Conservation (phyloP, 2,888 invertebrate species). For the Cremastinae sp. region DNA sequence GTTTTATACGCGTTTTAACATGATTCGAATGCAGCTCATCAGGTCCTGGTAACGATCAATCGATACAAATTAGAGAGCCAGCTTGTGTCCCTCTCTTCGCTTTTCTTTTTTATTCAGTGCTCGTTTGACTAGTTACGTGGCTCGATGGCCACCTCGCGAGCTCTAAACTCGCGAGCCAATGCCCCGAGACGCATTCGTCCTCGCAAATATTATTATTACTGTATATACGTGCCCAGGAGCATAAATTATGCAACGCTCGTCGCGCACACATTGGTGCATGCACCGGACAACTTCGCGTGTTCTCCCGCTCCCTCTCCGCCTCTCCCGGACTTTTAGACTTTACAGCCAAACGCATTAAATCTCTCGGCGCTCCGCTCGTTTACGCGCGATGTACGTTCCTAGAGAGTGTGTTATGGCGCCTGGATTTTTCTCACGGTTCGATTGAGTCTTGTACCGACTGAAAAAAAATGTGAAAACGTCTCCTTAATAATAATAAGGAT, state of each 20-base stretch:
- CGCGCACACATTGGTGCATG: conserved; percentile 52
- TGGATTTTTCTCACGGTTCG: conserved; percentile 61
- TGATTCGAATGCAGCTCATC: background rate
- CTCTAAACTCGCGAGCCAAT: conserved; percentile 43
- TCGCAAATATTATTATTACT: conserved; percentile 10
- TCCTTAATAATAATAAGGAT: conserved; percentile 10
- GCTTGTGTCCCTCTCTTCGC: background rate
- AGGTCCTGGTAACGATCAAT: background rate
- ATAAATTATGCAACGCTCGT: conserved; percentile 64
- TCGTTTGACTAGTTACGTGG: conserved; percentile 10
- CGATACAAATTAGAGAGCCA: background rate
- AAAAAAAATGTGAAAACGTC: conserved; percentile 47
- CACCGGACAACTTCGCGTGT: conserved; percentile 52
- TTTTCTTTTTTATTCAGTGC: conserved; percentile 7
- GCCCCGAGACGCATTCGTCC: conserved; percentile 25
- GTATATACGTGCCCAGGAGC: conserved; percentile 35
- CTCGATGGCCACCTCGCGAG: conserved; percentile 24
- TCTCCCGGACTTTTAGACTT: conserved; percentile 56
- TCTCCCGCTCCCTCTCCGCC: conserved; percentile 17
- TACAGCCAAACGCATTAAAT: conserved; percentile 61
- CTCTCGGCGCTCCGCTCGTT: conserved; percentile 54
- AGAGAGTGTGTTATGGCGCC: conserved; percentile 50
- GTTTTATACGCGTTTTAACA: background rate
- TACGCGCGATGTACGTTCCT: conserved; percentile 43
- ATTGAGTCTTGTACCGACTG: conserved; percentile 42